Evolutionary conservation across 2,113 vertebrate genomes (phyloP).

Genomic region (Himantopus leucocephalus): DNA sequence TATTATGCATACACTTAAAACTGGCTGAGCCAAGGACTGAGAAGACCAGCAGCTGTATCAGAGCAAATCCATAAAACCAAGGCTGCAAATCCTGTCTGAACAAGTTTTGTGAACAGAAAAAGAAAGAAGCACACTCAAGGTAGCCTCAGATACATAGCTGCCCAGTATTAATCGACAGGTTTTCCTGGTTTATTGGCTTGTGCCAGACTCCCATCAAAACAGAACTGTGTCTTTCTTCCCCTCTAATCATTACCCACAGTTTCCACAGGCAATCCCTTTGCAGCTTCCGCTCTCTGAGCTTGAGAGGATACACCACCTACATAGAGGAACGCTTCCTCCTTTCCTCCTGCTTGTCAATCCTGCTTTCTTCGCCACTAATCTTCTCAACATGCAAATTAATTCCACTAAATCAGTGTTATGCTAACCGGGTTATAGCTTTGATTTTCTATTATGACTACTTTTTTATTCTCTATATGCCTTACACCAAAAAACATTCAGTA

Average conservation of each 20-base stretch:
- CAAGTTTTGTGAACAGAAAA: background rate
- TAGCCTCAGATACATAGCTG: background rate
- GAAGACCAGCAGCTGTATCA: background rate
- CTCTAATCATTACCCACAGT: background rate
- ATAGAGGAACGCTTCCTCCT: background rate
- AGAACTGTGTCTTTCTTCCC: background rate
- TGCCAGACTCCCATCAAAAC: background rate
- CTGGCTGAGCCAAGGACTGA: background rate
- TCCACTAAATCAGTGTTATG: background rate
- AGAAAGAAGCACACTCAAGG: background rate
- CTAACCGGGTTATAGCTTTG: background rate
- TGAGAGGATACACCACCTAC: background rate
- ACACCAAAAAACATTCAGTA: background rate
- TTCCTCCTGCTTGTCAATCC: background rate
- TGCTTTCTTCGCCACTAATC: background rate
- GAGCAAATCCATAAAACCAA: background rate
- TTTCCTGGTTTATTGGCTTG: background rate
- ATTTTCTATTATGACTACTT: background rate
- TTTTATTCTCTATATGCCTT: background rate
- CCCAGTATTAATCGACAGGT: fast-evolving
- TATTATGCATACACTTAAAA: background rate
- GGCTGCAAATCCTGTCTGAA: background rate
- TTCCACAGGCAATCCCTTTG: background rate
- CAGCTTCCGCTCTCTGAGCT: background rate
- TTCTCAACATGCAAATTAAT: background rate